Base-by-base conservation (phyloP, 2,888 invertebrate genomes). In the Nephrocerus scutellatus region DNA sequence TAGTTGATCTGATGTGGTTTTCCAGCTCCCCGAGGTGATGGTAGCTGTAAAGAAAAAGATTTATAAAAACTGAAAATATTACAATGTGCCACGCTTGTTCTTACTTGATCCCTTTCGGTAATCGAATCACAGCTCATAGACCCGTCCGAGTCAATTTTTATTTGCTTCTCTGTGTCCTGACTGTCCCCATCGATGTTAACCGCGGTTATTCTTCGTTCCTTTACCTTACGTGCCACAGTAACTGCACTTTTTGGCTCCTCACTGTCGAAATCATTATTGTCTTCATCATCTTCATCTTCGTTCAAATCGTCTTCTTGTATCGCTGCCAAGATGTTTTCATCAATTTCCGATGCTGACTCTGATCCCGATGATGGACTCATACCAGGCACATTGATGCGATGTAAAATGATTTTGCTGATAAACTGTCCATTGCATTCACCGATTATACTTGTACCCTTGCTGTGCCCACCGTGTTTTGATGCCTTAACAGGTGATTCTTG, bases 361-460 rank as follows among this genome's bases (percentile, higher is more conserved):
- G 33, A 41, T 12, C 39, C 42, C 1, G 45, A 46, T 12, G 44
- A 36, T 6, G 41, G 47, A 39, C 34, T 46, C 16, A 47, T 48
- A 3, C 40, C 44, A 0, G 49, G 36, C 24, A 54, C 35, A 23
- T 46, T 54, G 5, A 59, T 55, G 14, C 59, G 45, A 34, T 59
- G 60, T 28, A 62, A 46, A 9, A 61, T 55, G n/a, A 62, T 61
- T 51, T 60, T 62, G 30, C 55, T 62, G 13, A 62, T 61, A 18
- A 58, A 45, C 41, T 61, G 57, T 4, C 62, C 62, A 50, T 62
- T 60, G 41, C 56, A 57, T 29, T 59, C 60, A 9, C 60, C 61
- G 36, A 63, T 61, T 13, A 59, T 50, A n/a, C 53, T 56, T 32
- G 50, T 54, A n/a, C 44, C 42, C 23, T 35, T 36, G 7, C 34